Evolutionary conservation across 2,113 vertebrate species (phyloP), one percentile per base, ranked within the genome.

Genomic region (Bubalus kerabau): DNA sequence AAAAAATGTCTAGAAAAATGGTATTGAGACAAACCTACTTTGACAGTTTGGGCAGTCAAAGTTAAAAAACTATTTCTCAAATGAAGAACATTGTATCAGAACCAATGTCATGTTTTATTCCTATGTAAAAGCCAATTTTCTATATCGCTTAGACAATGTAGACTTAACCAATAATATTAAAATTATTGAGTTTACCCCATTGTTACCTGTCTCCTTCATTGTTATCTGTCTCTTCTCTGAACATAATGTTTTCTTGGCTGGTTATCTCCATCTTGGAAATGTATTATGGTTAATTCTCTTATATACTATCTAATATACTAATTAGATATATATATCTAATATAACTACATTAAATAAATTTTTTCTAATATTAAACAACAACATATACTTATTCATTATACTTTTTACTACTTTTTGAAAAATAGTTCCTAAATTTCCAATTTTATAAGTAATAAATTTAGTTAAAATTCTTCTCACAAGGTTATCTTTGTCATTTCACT

Each of bases 401-500:
- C 19, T 93, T 95, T 91, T 88, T 46, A 93, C 5, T 89, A 46
- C 46, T 91, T 48, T 93, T 95, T 94, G n/a, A 94, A 59, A 94
- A 94, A 96, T 28, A 92, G n/a, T 52, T 87, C 3, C n/a, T 60
- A 94, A 96, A 88, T 86, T 26, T 84, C n/a, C 52, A 96, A 40
- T 85, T 93, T 95, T 59, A n/a, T n/a, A 86, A 64, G 17, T 84
- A 90, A 85, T 83, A 97, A 86, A 57, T 83, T 96, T 54, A 56
- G 15, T 85, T 64, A 84, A 83, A 60, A 85, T 92, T 94, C 56
- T 67, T 88, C 32, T 62, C 46, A 50, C 52, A 10, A 56, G 30
- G 10, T 78, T 84, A 67, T 80, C 14, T 28, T 91, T 56, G 36
- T 64, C 88, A 30, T 96, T 92, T 87, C 57, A 99, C 99, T 99